A percentile compares a stretch with the other conserved stretches of the same genome.
Evolutionary conservation across 2,113 vertebrate species (phyloP).

Genomic region (Rostratula benghalensis): DNA sequence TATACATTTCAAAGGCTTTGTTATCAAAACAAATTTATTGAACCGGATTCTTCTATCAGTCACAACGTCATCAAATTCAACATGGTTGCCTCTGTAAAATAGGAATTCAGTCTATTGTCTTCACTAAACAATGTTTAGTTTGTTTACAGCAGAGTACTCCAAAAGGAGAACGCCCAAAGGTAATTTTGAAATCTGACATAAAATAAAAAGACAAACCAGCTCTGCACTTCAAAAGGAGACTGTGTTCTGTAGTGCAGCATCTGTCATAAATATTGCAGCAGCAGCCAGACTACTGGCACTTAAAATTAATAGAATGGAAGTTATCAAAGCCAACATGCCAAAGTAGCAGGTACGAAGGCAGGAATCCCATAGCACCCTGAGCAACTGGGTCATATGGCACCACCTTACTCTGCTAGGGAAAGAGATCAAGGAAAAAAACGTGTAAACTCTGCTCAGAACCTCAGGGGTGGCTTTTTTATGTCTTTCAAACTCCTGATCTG

Average conservation of each 20-base stretch:
- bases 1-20: not conserved
- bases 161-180: constrained; percentile 25
- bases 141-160: not conserved
- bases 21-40: not conserved
- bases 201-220: not conserved
- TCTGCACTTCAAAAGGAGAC: constrained; percentile 9
- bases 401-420: not conserved
- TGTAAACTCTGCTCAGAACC: not conserved
- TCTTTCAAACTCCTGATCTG: not conserved
- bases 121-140: not conserved
- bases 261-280: constrained; percentile 1
- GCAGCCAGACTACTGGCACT: not conserved
- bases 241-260: not conserved
- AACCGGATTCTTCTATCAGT: not conserved
- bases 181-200: constrained; percentile 1
- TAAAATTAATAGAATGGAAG: not conserved
- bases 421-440: not conserved
- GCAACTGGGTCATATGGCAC: not conserved
- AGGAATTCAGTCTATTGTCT: not conserved
- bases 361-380: not conserved
- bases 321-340: not conserved
- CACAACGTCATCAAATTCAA: not conserved
- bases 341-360: not conserved
- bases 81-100: not conserved
- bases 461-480: not conserved